Conservation (phyloP, 2,888 invertebrate genomes). For the Sepiola atlantica region DNA sequence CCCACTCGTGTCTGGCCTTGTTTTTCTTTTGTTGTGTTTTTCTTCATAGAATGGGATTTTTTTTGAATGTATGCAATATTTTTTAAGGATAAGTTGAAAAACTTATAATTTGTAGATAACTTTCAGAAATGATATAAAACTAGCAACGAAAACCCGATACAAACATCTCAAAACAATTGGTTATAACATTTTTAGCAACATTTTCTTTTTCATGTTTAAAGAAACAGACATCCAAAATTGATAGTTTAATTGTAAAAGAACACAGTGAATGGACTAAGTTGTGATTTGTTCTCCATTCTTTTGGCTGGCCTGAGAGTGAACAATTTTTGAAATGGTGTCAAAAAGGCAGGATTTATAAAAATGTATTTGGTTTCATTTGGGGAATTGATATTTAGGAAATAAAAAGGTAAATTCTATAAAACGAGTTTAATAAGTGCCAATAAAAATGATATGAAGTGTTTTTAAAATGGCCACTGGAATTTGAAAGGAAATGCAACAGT, state of each 20-base stretch:
- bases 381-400: background rate
- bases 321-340: slow-evolving; percentile 19
- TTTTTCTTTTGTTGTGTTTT: background rate
- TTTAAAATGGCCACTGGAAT: background rate
- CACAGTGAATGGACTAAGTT: slow-evolving; percentile 32
- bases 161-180: slow-evolving; percentile 2
- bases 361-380: background rate
- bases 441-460: background rate
- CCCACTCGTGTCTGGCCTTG: background rate
- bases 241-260: background rate
- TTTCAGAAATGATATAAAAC: background rate
- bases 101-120: background rate
- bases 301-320: slow-evolving; percentile 32
- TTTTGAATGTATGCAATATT: background rate
- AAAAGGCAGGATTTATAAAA: background rate
- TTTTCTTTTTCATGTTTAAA: background rate
- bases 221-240: slow-evolving; percentile 13
- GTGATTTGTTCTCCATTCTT: background rate
- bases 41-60: background rate
- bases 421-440: background rate
- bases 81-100: background rate
- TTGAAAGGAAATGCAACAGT: background rate
- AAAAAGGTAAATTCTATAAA: background rate
- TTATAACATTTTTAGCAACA: slow-evolving; percentile 24
- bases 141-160: background rate